phyloP scores from a whole-genome alignment of 2,888 invertebrate genomes.

The Iselma pallidipennis region DNA sequence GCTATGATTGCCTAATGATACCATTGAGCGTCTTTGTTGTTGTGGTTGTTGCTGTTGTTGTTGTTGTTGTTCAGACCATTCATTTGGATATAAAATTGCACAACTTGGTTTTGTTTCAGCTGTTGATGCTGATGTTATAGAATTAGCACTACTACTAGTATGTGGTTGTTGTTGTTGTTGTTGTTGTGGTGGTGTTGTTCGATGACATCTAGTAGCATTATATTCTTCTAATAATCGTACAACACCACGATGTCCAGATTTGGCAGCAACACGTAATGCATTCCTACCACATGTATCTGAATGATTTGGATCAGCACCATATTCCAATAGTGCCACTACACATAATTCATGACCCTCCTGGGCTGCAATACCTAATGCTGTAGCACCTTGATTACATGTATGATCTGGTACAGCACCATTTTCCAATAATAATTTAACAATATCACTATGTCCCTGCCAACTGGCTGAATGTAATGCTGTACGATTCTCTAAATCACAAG shows the following conservation, averaged over 20 bases:
- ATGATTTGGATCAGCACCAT: conserved; percentile 84
- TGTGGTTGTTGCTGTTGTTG: conserved; percentile 28
- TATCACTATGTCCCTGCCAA: conserved; percentile 91
- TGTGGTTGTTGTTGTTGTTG: conserved; percentile 32
- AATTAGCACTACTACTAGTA: conserved; percentile 53
- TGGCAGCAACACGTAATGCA: conserved; percentile 86
- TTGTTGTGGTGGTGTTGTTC: conserved; percentile 35
- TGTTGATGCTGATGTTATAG: conserved; percentile 60
- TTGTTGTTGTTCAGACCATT: conserved; percentile 45
- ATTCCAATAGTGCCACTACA: conserved; percentile 79
- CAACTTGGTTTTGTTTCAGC: conserved; percentile 67
- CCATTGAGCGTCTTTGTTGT: conserved; percentile 57
- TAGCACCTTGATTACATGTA: conserved; percentile 94
- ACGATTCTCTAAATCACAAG: conserved; percentile 82
- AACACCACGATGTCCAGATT: conserved; percentile 87
- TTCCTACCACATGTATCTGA: conserved; percentile 87
- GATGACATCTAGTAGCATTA: conserved; percentile 49
- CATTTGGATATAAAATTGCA: conserved; percentile 60
- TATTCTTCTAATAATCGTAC: conserved; percentile 77
- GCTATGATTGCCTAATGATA: conserved; percentile 69
- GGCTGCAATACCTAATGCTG: conserved; percentile 91
- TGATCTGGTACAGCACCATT: conserved; percentile 85
- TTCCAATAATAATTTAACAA: conserved; percentile 78
- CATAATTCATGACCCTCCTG: conserved; percentile 96
- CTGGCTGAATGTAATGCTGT: conserved; percentile 94